These are phyloP conservation scores for Boulengeromyrus knoepffleri DNA, from an alignment of 2,113 vertebrate genomes.

Conservation along the genomic window DNA sequence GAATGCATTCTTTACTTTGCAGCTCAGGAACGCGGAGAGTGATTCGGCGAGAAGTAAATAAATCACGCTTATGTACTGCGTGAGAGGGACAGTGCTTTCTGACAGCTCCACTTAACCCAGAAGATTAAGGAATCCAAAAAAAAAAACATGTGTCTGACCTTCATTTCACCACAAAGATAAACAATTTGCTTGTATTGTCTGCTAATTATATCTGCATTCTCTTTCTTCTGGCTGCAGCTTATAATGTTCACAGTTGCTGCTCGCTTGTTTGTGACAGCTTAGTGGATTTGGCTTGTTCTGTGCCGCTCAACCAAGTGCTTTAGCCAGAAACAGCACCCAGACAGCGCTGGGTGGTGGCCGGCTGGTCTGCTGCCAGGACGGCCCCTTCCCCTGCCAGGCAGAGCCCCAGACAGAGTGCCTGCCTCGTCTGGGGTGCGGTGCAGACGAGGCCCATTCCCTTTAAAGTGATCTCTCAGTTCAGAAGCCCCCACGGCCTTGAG, in stretches of 20 bases:
- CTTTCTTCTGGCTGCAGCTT: neutral
- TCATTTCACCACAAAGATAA: conserved; percentile 7
- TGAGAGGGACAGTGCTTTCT: neutral
- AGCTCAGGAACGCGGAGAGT: neutral
- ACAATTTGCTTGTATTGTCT: neutral
- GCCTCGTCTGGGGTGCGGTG: neutral
- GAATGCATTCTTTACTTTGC: neutral
- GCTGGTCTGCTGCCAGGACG: neutral
- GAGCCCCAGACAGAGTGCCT: neutral
- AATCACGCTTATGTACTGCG: neutral
- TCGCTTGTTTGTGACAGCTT: neutral
- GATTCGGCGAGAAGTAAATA: neutral
- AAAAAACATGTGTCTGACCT: neutral
- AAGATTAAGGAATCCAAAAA: conserved; percentile 6
- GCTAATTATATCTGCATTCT: conserved; percentile 9
- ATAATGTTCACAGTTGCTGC: neutral
- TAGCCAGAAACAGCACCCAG: neutral
- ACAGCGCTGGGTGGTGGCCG: neutral
- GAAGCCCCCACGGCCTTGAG: neutral
- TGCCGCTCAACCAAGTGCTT: neutral
- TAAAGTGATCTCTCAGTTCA: neutral
- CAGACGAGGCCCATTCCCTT: neutral
- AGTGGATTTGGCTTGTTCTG: neutral
- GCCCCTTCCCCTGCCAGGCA: neutral
- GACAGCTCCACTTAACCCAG: neutral